Evolutionary conservation across 2,797 vertebrate genomes (phyloP), one percentile per base, ranked within the genome.

Genomic region (Miichthys miiuy): DNA sequence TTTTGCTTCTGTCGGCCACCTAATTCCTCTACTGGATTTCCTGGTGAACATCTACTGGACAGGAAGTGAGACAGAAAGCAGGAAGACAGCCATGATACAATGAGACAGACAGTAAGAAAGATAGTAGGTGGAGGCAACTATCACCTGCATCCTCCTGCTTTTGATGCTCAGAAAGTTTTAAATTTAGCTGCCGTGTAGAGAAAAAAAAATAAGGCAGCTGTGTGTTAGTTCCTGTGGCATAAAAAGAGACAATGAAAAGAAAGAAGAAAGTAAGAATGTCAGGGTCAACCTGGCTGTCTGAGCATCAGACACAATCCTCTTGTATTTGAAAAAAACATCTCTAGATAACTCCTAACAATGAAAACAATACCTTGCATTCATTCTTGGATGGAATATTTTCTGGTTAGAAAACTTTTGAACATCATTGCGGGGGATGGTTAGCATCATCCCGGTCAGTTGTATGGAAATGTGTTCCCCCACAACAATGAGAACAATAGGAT

Each of bases 401-500:
- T 68, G 54, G 50, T 75, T 75, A 70, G 41, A 44, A n/a, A n/a
- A 55, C 64, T 69, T 70, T 16, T 14, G 64, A 61, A 38, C 48
- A 77, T 65, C 0, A 68, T 67, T 18, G 47, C 21, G 20, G 27
- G 25, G 30, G 73, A 79, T 58, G 30, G 25, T 66, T 14, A 18
- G 61, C 38, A 50, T 44, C 3, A 21, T 12, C 20, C 30, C 18
- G 68, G 68, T 63, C 77, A 62, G 47, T 42, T 74, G 72, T 75
- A 74, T 72, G 73, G 64, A 85, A 81, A 71, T 71, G 65, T 62
- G 67, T 55, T 66, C 21, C 54, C 54, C 21, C 52, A 74, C 72
- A 79, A 89, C 81, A 82, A 38, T 42, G 38, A 87, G 69, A 85
- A 88, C 82, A 90, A 89, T 80, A 64, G 80, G 64, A 86, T 86